Evolutionary conservation across 2,113 vertebrate species (phyloP).

Genomic region (Daboia siamensis): DNA sequence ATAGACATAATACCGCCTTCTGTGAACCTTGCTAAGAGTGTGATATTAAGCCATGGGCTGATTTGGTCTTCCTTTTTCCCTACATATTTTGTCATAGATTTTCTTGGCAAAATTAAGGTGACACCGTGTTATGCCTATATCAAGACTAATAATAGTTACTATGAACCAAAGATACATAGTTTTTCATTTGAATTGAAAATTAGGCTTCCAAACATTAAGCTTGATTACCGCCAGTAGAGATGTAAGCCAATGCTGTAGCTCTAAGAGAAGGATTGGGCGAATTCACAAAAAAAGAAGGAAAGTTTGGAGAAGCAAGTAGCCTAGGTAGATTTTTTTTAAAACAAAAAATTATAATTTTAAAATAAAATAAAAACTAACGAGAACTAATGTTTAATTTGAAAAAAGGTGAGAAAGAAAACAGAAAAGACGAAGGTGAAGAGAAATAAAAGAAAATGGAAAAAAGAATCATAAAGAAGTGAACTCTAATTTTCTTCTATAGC

Average conservation of each 20-base stretch:
- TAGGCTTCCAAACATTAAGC: background rate
- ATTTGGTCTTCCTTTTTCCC: background rate
- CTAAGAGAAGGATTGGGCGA: background rate
- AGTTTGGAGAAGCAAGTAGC: background rate
- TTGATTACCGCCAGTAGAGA: background rate
- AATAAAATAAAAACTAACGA: background rate
- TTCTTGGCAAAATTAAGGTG: background rate
- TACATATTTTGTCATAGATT: background rate
- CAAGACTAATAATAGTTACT: background rate
- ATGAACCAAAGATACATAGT: background rate
- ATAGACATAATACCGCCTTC: background rate
- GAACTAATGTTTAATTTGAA: background rate
- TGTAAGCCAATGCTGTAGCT: background rate
- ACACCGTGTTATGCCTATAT: background rate
- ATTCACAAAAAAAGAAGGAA: background rate
- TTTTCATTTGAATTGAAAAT: background rate
- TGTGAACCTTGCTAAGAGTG: background rate
- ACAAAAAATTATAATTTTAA: background rate
- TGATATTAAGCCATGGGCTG: background rate
- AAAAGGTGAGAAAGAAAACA: background rate
- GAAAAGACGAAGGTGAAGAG: background rate
- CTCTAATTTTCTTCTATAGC: too few species aligned
- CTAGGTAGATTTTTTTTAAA: background rate
- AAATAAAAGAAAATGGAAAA: background rate
- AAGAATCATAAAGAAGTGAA: background rate